Conservation (phyloP, 2,113 vertebrate species). For the Brachionichthys hirsutus region DNA sequence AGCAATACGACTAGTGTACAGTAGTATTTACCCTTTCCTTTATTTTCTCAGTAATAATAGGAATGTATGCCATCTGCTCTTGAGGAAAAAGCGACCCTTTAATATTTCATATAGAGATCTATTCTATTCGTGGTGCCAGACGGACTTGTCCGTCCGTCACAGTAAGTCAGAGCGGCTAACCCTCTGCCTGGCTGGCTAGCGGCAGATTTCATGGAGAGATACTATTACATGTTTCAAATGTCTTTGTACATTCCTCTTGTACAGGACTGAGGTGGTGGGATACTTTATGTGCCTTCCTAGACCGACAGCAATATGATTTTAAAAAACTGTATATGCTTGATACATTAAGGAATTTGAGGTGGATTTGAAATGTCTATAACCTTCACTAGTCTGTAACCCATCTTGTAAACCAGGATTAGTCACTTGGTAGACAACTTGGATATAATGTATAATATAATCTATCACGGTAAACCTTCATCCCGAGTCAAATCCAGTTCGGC, state of each 20-base stretch:
- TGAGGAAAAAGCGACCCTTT: background rate
- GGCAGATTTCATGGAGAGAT: slow-evolving; percentile 28
- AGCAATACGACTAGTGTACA: background rate
- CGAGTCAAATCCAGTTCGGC: background rate
- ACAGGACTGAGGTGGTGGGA: slow-evolving; percentile 14
- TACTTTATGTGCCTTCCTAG: background rate
- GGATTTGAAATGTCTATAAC: background rate
- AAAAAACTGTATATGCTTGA: background rate
- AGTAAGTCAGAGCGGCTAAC: background rate
- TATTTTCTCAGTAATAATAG: too few species aligned
- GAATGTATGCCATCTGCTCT: too few species aligned
- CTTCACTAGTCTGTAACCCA: too few species aligned
- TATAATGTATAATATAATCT: too few species aligned
- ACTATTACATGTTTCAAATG: slow-evolving; percentile 37
- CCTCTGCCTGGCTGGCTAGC: slow-evolving; percentile 9
- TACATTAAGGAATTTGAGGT: background rate
- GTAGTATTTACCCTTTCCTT: background rate
- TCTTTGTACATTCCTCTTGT: slow-evolving; percentile 33
- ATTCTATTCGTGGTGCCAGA: background rate
- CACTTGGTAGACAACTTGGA: background rate
- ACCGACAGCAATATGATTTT: background rate
- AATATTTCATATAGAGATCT: background rate
- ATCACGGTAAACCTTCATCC: background rate
- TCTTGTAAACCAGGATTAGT: background rate
- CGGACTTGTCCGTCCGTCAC: background rate